A percentile compares a stretch with the other conserved stretches of the same genome.
These are phyloP conservation scores for Zosterops pallidus DNA, from an alignment of 2,113 vertebrate genomes.

Conservation along the genomic window DNA sequence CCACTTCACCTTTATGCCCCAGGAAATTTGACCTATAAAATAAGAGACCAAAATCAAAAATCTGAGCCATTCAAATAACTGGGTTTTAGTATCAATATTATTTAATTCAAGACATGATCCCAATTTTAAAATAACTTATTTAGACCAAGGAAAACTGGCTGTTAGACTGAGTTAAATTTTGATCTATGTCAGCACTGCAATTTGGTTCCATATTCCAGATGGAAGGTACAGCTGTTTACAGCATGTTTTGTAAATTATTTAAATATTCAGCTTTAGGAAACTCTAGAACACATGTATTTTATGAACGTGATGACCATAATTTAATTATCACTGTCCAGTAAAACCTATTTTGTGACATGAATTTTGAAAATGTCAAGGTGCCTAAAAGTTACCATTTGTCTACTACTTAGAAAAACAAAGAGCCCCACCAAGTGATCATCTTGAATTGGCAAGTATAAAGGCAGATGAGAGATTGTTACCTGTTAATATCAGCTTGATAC, in stretches of 20 bases:
- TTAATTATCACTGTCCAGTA: not conserved
- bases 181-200: not conserved
- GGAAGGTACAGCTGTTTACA: not conserved
- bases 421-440: not conserved
- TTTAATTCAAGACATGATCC: not conserved
- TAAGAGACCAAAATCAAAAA: not conserved
- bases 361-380: not conserved
- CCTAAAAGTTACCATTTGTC: not conserved
- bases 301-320: not conserved
- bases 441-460: not conserved
- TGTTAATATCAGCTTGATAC: slow-evolving; percentile 96
- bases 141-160: not conserved
- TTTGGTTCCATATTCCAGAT: not conserved
- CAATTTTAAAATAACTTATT: not conserved
- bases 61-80: not conserved
- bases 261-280: not conserved
- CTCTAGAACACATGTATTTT: not conserved
- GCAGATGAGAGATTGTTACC: slow-evolving; percentile 69
- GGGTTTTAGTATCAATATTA: not conserved
- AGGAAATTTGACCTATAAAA: slow-evolving; percentile 87
- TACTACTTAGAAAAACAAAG: not conserved
- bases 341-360: not conserved
- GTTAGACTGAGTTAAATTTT: not conserved
- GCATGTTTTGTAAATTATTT: not conserved
- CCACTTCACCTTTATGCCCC: slow-evolving; percentile 96